Evolutionary conservation across 1,140 invertebrate genomes (phyloP).

Genomic region (Aphaenogaster rudis): DNA sequence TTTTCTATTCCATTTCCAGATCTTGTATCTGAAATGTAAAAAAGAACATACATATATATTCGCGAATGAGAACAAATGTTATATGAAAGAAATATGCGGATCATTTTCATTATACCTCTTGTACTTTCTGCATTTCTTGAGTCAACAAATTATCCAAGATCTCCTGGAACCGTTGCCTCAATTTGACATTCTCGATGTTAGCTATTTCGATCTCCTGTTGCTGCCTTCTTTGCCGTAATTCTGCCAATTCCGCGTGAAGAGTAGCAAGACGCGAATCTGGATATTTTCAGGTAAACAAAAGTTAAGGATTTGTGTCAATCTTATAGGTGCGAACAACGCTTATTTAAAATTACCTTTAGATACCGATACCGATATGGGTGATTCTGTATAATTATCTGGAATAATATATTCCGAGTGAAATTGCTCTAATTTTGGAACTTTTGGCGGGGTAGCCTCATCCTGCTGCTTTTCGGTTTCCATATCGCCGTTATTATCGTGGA

Average conservation of each 20-base stretch:
- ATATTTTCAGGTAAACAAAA: conserved; percentile 54
- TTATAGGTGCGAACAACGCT: background rate
- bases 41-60: conserved; percentile 42
- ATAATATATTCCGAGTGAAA: conserved; percentile 84
- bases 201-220: conserved; percentile 94
- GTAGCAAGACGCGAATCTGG: conserved; percentile 84
- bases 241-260: conserved; percentile 90
- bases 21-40: conserved; percentile 79
- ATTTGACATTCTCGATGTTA: conserved; percentile 94
- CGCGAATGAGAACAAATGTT: background rate
- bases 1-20: conserved; percentile 75
- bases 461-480: conserved; percentile 67
- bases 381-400: conserved; percentile 80
- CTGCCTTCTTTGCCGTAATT: conserved; percentile 90
- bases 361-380: conserved; percentile 70
- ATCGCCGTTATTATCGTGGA: conserved; percentile 82
- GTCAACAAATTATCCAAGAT: conserved; percentile 92
- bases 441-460: conserved; percentile 61
- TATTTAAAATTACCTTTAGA: conserved; percentile 68
- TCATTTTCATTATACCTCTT: conserved; percentile 88
- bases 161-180: conserved; percentile 94
- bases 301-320: background rate
- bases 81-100: background rate
- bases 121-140: conserved; percentile 93
- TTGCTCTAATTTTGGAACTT: conserved; percentile 82